A percentile compares a stretch with the other conserved stretches of the same genome.
These are phyloP conservation scores for Stomatorhinus ivindoensis DNA, from an alignment of 2,113 vertebrate genomes.

Conservation along the genomic window DNA sequence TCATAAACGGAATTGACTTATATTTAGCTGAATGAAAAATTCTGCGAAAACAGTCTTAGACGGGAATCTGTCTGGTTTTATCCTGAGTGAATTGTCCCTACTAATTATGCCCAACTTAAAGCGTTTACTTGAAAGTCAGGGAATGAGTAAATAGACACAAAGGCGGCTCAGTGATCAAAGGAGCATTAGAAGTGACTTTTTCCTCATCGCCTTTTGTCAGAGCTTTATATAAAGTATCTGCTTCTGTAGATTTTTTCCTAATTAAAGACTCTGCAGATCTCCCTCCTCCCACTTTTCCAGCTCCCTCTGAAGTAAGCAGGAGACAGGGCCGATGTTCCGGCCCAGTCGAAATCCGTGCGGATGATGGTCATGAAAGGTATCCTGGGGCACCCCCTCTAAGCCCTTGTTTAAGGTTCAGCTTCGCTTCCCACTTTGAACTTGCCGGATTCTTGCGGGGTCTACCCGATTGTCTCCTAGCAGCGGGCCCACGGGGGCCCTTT, in stretches of 20 bases:
- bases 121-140: slow-evolving; percentile 49
- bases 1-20: background rate
- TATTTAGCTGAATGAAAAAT: background rate
- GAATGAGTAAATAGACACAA: slow-evolving; percentile 50
- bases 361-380: slow-evolving; percentile 46
- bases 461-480: slow-evolving; percentile 47
- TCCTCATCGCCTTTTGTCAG: slow-evolving; percentile 55
- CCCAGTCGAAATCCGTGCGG: slow-evolving; percentile 36
- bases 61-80: background rate
- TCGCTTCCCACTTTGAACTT: slow-evolving; percentile 59
- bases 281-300: slow-evolving; percentile 34
- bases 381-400: slow-evolving; percentile 42
- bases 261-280: slow-evolving; percentile 53
- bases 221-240: slow-evolving; percentile 56
- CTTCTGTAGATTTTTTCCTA: slow-evolving; percentile 48
- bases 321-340: slow-evolving; percentile 36
- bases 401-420: slow-evolving; percentile 59
- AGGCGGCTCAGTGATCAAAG: slow-evolving; percentile 58
- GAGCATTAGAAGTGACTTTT: slow-evolving; percentile 64
- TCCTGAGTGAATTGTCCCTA: slow-evolving; percentile 27
- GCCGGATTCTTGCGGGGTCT: slow-evolving; percentile 21
- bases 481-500: slow-evolving; percentile 29
- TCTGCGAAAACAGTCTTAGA: background rate
- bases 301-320: slow-evolving; percentile 36
- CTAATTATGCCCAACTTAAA: slow-evolving; percentile 56